Conservation (phyloP, 2,888 invertebrate species). For the Andrena minutula region DNA sequence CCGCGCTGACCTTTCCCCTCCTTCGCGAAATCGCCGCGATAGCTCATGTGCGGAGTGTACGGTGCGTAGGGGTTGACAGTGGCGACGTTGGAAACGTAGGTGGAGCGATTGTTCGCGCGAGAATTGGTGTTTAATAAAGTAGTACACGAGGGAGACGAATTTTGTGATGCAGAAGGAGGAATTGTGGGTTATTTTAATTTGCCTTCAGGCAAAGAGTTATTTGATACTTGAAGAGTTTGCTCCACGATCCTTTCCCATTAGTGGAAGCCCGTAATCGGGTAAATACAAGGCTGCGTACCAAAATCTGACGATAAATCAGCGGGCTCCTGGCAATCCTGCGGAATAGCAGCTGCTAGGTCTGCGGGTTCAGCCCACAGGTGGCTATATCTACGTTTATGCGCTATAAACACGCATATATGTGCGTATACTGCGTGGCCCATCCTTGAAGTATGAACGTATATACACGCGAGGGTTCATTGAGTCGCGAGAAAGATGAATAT, state of each 20-base stretch:
- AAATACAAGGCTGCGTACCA: conserved; percentile 34
- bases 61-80: neutral
- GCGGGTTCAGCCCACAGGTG: conserved; percentile 59
- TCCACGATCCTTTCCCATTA: neutral
- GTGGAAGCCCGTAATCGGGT: conserved; percentile 39
- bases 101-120: neutral
- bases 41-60: neutral
- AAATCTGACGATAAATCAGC: conserved; percentile 65
- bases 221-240: conserved; percentile 19
- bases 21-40: neutral
- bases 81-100: neutral
- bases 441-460: conserved; percentile 16
- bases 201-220: conserved; percentile 7
- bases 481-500: conserved; percentile 19
- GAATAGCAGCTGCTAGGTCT: conserved; percentile 48
- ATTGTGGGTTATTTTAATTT: neutral
- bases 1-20: neutral
- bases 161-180: neutral
- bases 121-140: no score
- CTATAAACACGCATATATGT: neutral
- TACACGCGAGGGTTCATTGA: conserved; percentile 21
- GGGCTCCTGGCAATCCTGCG: conserved; percentile 42
- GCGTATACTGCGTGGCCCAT: neutral
- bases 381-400: conserved; percentile 49
- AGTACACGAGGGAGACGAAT: no score